These are phyloP conservation scores for Struthidea cinerea DNA, from an alignment of 2,113 vertebrate species.

Conservation along the genomic window DNA sequence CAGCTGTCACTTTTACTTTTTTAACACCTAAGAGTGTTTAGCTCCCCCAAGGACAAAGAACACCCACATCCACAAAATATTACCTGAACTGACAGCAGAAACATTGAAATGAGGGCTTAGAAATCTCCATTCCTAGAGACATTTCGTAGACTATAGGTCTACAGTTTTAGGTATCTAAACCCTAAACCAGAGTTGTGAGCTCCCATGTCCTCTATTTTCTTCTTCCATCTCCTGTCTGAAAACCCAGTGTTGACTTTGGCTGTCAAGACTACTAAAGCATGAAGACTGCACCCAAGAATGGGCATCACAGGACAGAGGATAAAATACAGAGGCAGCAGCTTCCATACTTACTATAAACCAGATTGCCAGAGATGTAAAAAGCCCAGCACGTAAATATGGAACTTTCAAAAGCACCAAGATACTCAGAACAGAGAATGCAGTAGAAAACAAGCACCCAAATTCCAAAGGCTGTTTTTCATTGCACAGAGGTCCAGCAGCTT, in stretches of 20 bases:
- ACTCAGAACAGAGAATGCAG: background rate
- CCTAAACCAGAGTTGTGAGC: background rate
- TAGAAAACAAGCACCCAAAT: background rate
- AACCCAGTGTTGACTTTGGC: background rate
- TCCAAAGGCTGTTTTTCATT: background rate
- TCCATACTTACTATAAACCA: background rate
- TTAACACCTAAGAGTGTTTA: background rate
- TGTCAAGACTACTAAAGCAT: background rate
- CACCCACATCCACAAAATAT: background rate
- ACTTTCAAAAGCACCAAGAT: background rate
- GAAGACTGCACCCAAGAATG: background rate
- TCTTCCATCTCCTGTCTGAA: background rate
- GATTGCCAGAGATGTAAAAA: background rate
- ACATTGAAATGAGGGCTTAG: background rate
- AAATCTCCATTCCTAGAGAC: background rate
- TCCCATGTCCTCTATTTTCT: background rate
- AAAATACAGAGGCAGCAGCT: background rate
- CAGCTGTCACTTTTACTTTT: background rate
- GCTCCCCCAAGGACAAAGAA: background rate
- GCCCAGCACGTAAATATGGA: background rate
- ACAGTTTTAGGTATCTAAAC: background rate
- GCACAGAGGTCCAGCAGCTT: background rate
- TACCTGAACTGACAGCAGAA: background rate
- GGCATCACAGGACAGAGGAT: background rate
- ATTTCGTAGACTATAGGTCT: background rate